A percentile compares a stretch with the other conserved stretches of the same genome.
Evolutionary conservation across 2,797 vertebrate species (phyloP).

Genomic region (Cossypha dichroa): DNA sequence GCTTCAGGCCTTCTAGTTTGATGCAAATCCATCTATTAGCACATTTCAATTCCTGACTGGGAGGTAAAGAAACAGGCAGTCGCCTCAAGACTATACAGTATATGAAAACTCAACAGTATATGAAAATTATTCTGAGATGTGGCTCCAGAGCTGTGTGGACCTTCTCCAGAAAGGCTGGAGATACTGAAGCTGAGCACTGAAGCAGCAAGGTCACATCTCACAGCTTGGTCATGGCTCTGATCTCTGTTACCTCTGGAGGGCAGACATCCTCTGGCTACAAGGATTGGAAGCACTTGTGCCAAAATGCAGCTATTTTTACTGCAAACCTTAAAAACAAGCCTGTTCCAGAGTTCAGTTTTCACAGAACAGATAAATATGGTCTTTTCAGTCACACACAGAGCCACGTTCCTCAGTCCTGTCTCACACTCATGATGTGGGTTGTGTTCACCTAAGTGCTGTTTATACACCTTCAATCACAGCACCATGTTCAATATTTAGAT

Average conservation of each 20-base stretch:
- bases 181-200: background rate
- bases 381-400: background rate
- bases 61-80: background rate
- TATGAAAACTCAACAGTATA: background rate
- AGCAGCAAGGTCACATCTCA: background rate
- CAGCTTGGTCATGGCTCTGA: background rate
- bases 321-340: background rate
- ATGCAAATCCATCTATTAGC: background rate
- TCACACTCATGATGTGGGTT: background rate
- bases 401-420: background rate
- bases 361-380: background rate
- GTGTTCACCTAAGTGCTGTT: background rate
- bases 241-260: background rate
- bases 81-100: background rate
- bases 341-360: background rate
- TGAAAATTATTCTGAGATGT: background rate
- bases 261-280: background rate
- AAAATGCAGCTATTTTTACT: background rate
- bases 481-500: background rate
- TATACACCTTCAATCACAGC: background rate
- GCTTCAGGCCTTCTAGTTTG: background rate
- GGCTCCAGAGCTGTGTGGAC: background rate
- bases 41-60: background rate
- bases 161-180: background rate
- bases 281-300: background rate